Base-by-base conservation (phyloP, 2,797 vertebrate species). In the Notoglanidium macrostoma region DNA sequence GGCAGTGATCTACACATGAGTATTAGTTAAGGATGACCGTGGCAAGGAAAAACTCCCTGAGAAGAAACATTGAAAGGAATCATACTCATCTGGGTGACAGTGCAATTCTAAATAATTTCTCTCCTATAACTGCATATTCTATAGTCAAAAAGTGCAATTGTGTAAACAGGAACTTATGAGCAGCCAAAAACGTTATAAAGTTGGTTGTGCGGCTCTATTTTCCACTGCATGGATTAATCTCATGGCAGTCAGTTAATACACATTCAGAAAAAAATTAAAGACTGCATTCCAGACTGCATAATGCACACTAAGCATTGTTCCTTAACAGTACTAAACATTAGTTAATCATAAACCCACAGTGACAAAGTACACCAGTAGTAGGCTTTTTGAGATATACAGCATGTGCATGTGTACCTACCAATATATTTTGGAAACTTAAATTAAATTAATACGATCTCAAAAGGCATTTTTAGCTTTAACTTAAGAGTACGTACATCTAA, bases 291-390 rank as follows among this genome's bases (percentile, higher is more conserved):
- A 57, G 76, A 11, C 55, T 12, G 32, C 5, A 80, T 40, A 80
- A 40, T 40, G 21, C 19, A 23, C 29, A 23, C 49, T 77, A 80
- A 46, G 12, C 3, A 44, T 44, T 44, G 6, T 80, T 80, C 21
- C 55, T 61, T 2, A 80, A 61, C 7, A 80, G 35, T 14, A 80
- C 44, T 26, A 61, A 35, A 40, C 55, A 44, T 40, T 61, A 44
- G 57, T 61, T 80, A 80, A 63, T 80, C 57, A 61, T 63, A 63
- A 63, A 61, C 35, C 23, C 57, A 80, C 55, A 80, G 78, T 61
- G 35, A 80, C 78, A 80, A 61, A 80, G 78, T 61, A 15, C 78
- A 80, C 23, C 23, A 26, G 35, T 44, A 44, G 23, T 26, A 44
- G 14, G 77, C 32, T 23, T 2, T 80, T 61, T 76, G 73, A 14